A percentile compares a stretch with the other conserved stretches of the same genome.
Conservation (phyloP, 2,888 invertebrate species). For the Scaptomyza reducta region DNA sequence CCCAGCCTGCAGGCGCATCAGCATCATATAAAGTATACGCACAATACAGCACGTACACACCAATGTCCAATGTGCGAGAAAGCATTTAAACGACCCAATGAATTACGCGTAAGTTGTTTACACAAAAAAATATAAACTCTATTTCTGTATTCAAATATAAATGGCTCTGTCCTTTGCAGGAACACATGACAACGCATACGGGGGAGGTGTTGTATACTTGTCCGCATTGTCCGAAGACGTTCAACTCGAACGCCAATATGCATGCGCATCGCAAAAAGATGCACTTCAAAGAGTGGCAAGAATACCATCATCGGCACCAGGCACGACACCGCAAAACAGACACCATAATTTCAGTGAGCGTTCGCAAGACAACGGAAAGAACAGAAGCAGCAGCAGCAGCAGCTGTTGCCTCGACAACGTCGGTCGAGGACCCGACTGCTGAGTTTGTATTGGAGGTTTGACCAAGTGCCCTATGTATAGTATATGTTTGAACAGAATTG, state of each 20-base stretch:
- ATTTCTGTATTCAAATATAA: too few relatives aligned
- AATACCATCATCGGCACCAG: conserved; percentile 49
- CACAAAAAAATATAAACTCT: neutral
- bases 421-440: neutral
- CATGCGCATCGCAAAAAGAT: conserved; percentile 81
- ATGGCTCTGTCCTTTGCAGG: conserved; percentile 49
- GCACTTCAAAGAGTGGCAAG: conserved; percentile 82
- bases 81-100: conserved; percentile 79
- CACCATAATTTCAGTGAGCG: conserved; percentile 59
- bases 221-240: conserved; percentile 80
- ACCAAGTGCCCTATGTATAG: conserved; percentile 30
- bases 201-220: conserved; percentile 79
- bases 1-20: conserved; percentile 76
- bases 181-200: conserved; percentile 82
- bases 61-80: conserved; percentile 82
- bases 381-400: neutral
- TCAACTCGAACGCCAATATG: conserved; percentile 81
- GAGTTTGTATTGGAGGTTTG: conserved; percentile 26
- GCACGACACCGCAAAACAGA: conserved; percentile 41
- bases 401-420: neutral
- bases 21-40: conserved; percentile 80
- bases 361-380: conserved; percentile 62
- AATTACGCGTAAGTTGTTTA: conserved; percentile 63
- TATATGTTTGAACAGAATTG: conserved; percentile 8
- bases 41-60: conserved; percentile 75